Conservation (phyloP, 2,797 vertebrate species). For the Platalea minor region DNA sequence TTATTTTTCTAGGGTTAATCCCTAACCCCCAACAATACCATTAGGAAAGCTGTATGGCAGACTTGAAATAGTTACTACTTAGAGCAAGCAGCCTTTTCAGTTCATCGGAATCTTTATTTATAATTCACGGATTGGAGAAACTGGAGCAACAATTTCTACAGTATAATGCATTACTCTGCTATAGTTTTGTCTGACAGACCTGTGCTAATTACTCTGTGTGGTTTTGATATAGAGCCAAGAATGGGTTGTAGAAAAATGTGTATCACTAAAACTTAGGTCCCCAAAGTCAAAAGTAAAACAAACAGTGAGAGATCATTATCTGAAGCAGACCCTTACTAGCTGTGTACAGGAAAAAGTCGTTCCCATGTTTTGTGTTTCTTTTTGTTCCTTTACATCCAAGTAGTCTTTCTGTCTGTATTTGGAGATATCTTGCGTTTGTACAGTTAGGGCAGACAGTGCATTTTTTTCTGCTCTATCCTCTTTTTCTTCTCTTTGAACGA, state of each 20-base stretch:
- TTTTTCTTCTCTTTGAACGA: not conserved
- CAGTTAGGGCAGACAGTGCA: not conserved
- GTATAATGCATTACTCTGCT: not conserved
- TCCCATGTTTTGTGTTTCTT: not conserved
- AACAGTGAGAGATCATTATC: slow-evolving; percentile 53
- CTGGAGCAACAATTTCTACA: not conserved
- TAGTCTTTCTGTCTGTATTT: not conserved
- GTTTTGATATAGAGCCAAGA: slow-evolving; percentile 41
- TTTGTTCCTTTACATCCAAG: not conserved
- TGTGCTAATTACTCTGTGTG: slow-evolving; percentile 19
- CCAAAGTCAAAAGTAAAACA: slow-evolving; percentile 57
- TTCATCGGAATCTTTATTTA: not conserved
- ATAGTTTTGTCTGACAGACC: slow-evolving; percentile 19
- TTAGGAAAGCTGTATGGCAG: slow-evolving; percentile 9
- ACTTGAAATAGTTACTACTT: slow-evolving; percentile 54
- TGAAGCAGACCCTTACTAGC: not conserved
- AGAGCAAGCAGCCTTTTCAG: not conserved
- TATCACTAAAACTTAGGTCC: slow-evolving; percentile 44
- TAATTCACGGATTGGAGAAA: not conserved
- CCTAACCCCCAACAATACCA: slow-evolving; percentile 10
- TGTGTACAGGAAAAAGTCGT: not conserved
- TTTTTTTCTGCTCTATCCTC: not conserved
- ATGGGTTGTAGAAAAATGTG: slow-evolving; percentile 41
- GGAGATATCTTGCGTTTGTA: not conserved
- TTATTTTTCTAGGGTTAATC: slow-evolving; percentile 68